Base-by-base conservation (phyloP, 2,797 vertebrate genomes). In the Liparis tanakae region DNA sequence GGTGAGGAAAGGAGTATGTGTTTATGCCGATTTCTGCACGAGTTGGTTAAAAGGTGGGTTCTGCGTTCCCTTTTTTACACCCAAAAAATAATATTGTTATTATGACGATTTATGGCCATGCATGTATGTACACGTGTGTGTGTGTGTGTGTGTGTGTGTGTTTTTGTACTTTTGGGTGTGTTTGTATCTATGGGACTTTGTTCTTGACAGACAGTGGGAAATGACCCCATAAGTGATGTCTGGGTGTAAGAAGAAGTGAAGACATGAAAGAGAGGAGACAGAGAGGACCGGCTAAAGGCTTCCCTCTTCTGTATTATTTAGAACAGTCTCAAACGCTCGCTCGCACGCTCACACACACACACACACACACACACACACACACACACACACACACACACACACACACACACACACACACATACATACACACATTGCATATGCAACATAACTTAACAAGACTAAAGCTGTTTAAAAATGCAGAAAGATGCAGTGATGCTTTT, bases 381-480 rank as follows among this genome's bases (percentile, higher is more conserved):
- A 22, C 10, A n/a, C n/a, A n/a, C n/a, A n/a, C n/a, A n/a, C n/a
- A 53, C 20, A 13, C 57, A 39, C 36, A 57, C 55, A 56, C 30
- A 56, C 54, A 66, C 20, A 15, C 50, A 22, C 50, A 48, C 33
- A 48, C 43, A 44, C 43, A 44, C 17, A 18, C 46, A 18, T 1
- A 51, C 1, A 37, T 36, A 37, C 33, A 58, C 36, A 58, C 13
- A 58, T 36, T 39, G 57, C 37, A 68, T 43, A 61, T 62, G 74
- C 69, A 79, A 74, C 76, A 82, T 71, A 83, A 50, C 59, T 78
- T 76, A 85, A 89, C 74, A 6, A 67, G 79, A 81, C 74, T 15
- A 57, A 67, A 84, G 69, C 82, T 91, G 81, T 70, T 91, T 92
- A 86, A 91, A 89, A 87, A 92, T 90, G 88, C 89, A 86, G 74